A percentile compares a stretch with the other conserved stretches of the same genome.
These are phyloP conservation scores for Ceratina calcarata DNA, from an alignment of 1,140 invertebrate species.

Conservation along the genomic window DNA sequence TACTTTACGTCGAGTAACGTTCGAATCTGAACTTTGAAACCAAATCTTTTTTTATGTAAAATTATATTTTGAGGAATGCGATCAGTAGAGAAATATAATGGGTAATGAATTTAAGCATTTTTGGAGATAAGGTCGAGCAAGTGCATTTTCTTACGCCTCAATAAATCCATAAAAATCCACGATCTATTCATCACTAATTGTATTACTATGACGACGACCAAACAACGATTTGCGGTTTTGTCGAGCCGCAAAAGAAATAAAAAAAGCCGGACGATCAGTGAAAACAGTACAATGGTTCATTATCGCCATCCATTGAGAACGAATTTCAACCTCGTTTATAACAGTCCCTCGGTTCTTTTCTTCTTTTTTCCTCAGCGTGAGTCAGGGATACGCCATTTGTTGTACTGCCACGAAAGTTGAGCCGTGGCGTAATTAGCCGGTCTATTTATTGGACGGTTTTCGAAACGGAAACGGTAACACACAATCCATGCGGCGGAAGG, in stretches of 20 bases:
- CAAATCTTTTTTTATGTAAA: too few species aligned
- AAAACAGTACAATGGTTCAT: conserved; percentile 32
- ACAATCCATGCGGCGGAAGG: conserved; percentile 23
- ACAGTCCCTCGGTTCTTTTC: too few species aligned
- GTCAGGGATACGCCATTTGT: conserved; percentile 30
- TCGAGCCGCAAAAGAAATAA: neutral
- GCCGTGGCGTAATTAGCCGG: conserved; percentile 47
- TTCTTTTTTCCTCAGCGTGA: neutral
- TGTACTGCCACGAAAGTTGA: conserved; percentile 42
- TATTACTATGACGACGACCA: too few species aligned
- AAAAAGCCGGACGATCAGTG: neutral
- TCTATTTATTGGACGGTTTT: conserved; percentile 47
- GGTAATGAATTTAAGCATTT: too few species aligned
- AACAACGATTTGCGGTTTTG: conserved; percentile 12
- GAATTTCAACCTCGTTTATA: conserved; percentile 22
- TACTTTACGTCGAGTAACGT: too few species aligned
- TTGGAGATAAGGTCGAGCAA: too few species aligned
- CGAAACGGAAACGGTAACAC: conserved; percentile 40
- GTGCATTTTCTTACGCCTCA: too few species aligned
- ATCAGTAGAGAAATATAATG: too few species aligned
- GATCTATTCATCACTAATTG: too few species aligned
- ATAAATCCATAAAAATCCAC: too few species aligned
- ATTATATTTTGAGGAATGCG: too few species aligned
- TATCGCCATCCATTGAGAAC: conserved; percentile 27
- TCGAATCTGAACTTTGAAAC: too few species aligned